Evolutionary conservation across 2,888 invertebrate species (phyloP).

Genomic region (Schizaphis graminum): DNA sequence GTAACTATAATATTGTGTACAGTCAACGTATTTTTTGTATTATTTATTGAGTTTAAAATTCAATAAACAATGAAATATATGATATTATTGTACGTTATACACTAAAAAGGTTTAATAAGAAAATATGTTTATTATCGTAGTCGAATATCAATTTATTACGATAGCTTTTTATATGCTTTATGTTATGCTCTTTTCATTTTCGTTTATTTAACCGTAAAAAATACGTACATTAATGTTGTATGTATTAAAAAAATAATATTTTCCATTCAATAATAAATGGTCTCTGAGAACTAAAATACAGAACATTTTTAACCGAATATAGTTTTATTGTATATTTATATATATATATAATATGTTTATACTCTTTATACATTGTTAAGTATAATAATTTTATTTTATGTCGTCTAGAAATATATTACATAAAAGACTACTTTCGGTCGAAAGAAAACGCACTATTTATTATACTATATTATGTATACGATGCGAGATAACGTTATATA

Average conservation of each 20-base stretch:
- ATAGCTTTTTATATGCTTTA: constrained; percentile 12
- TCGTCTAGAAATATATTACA: constrained; percentile 40
- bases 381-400: constrained; percentile 51
- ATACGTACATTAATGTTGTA: constrained; percentile 35
- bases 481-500: constrained; percentile 27
- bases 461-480: not conserved
- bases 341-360: not conserved
- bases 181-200: not conserved
- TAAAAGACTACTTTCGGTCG: constrained; percentile 32
- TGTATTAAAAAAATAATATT: constrained; percentile 22
- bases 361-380: constrained; percentile 34
- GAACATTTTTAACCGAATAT: not conserved
- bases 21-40: not conserved
- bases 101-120: not conserved
- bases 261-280: constrained; percentile 32
- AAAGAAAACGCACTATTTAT: constrained; percentile 6
- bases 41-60: constrained; percentile 20
- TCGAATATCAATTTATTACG: constrained; percentile 53
- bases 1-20: not conserved
- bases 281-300: constrained; percentile 16
- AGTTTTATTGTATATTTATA: constrained; percentile 4
- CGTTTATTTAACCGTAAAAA: constrained; percentile 35
- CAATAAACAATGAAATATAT: not conserved
- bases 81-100: not conserved
- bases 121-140: constrained; percentile 29